These are phyloP conservation scores for Phortica okadai DNA, from an alignment of 2,888 invertebrate species.

Conservation along the genomic window DNA sequence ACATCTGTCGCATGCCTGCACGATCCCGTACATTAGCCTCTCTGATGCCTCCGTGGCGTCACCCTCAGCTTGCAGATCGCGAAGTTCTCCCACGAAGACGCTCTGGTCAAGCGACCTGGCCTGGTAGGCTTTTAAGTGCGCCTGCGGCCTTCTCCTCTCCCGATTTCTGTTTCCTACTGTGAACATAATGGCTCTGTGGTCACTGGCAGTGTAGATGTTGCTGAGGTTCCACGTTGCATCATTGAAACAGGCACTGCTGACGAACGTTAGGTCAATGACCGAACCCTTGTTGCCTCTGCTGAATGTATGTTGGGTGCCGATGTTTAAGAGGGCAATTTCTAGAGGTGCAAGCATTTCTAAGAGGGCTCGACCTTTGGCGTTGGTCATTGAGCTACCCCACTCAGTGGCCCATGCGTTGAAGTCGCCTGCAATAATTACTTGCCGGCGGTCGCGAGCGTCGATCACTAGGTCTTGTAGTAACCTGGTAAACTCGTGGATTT, in stretches of 20 bases:
- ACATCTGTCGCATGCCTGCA: background rate
- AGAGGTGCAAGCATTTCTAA: conserved; percentile 24
- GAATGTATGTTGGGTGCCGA: conserved; percentile 26
- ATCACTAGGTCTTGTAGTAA: background rate
- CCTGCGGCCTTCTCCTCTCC: too few species aligned
- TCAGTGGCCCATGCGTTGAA: background rate
- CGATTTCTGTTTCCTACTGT: too few species aligned
- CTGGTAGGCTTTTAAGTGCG: too few species aligned
- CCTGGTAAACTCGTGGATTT: background rate
- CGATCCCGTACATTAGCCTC: background rate
- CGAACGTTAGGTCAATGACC: conserved; percentile 30
- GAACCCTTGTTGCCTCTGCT: conserved; percentile 13
- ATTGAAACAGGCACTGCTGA: conserved; percentile 6
- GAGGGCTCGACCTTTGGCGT: conserved; percentile 11
- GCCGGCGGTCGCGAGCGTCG: too few species aligned
- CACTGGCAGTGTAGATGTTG: conserved; percentile 32
- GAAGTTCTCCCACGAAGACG: too few species aligned
- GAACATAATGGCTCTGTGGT: background rate
- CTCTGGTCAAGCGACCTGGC: too few species aligned
- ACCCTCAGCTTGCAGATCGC: background rate
- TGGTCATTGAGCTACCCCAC: conserved; percentile 20
- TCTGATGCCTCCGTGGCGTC: background rate
- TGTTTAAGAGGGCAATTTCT: conserved; percentile 16
- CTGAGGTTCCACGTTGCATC: conserved; percentile 16
- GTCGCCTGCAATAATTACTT: too few species aligned